Evolutionary conservation across 2,113 vertebrate genomes (phyloP).

Genomic region (Argyrosomus japonicus): DNA sequence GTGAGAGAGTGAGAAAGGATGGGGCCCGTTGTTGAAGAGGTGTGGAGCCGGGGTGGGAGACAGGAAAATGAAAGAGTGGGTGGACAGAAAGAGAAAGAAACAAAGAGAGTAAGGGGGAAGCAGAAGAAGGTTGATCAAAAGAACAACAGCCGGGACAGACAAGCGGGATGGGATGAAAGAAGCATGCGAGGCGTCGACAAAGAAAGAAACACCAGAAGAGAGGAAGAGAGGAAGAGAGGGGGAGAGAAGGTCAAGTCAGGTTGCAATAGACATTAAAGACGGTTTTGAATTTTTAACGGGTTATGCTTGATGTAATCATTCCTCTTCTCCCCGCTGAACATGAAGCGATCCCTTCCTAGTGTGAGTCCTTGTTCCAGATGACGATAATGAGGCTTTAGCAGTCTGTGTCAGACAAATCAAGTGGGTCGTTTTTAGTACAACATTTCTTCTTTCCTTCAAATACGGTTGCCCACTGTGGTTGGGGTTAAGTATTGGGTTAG

Average conservation of each 20-base stretch:
- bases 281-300: background rate
- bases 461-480: background rate
- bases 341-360: background rate
- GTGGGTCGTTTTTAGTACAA: background rate
- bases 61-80: constrained; percentile 15
- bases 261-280: background rate
- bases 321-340: background rate
- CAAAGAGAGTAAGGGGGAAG: background rate
- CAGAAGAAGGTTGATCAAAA: constrained; percentile 33
- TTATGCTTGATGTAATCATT: constrained; percentile 11
- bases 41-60: constrained; percentile 25
- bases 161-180: background rate
- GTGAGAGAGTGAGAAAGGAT: background rate
- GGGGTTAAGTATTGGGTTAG: background rate
- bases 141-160: constrained; percentile 12
- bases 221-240: background rate
- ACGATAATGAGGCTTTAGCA: background rate
- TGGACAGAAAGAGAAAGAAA: constrained; percentile 28
- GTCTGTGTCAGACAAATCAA: background rate
- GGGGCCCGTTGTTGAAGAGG: constrained; percentile 21
- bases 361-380: background rate
- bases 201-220: background rate
- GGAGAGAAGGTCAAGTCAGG: background rate
- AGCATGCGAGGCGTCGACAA: background rate
- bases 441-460: background rate